Evolutionary conservation across 2,113 vertebrate species (phyloP), one percentile per base, ranked within the genome.

Genomic region (Ancistrus triradiatus): DNA sequence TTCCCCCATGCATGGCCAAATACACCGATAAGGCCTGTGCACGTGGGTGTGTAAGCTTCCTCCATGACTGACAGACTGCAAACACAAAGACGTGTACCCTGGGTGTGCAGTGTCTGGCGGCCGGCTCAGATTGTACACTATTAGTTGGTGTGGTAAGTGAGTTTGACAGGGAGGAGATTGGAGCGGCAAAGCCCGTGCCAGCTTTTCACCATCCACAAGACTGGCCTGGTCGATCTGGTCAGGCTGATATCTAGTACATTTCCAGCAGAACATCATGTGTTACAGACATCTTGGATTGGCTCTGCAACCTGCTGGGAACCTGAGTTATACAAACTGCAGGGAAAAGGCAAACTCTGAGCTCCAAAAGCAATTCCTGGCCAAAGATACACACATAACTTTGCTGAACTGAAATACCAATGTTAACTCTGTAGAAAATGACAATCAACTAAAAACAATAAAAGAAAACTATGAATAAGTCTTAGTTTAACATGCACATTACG

Each of bases 141-240:
- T 64, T 76, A 60, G 64, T 52, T 55, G 28, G 42, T 56, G 52
- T 61, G 63, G 58, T 52, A 51, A 61, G 55, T 56, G 58, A 63
- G 62, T 70, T 72, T 69, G 63, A 73, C 59, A 38, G 66, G n/a
- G 56, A 47, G 40, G 52, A 66, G 62, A 69, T 73, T 62, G 67
- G 44, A 51, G 68, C 49, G 42, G 51, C 43, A 48, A 47, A 33
- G 46, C 31, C 52, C 17, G 51, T 69, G 74, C 57, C 74, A 61
- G 50, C 27, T 40, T 60, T 68, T 55, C 19, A n/a, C n/a, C 7
- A 4, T 31, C 27, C 27, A 31, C 27, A 31, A 42, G 6, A 42
- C 13, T 42, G 38, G 38, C 15, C 21, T 42, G 22, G 22, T 43
- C 17, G 27, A 31, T 24, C 49, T 43, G 15, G 11, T 53, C 11